Base-by-base conservation (phyloP, 2,113 vertebrate species). In the Mustela lutreola region DNA sequence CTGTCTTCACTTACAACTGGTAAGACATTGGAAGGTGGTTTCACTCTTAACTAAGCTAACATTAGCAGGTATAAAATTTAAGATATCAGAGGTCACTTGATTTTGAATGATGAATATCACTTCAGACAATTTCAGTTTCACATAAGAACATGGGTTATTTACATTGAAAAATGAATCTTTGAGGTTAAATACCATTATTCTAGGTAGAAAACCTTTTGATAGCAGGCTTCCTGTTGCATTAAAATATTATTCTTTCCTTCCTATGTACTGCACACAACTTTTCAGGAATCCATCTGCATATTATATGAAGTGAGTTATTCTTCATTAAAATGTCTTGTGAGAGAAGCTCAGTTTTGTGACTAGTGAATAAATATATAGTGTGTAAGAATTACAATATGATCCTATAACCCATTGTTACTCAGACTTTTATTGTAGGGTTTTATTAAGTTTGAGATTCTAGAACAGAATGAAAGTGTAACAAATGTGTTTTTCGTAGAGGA, bases 91-190 rank as follows among this genome's bases (percentile, higher is more conserved):
- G 6, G 7, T 63, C 48, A 63, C 78, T 96, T 92, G 9, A 53
- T 89, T 88, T 95, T 76, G 36, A 92, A 76, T n/a, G 78, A 80
- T 56, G 53, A 56, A 16, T n/a, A 75, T 79, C 24, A 89, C 56
- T 81, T 94, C 94, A 93, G 94, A 33, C 19, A 81, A 95, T 91
- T 93, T 93, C 3, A 95, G 0, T 94, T 95, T 95, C 31, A 93
- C 5, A 22, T 50, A 58, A 63, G 7, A 97, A 16, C 24, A 83
- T 48, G 39, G 4, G 3, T 71, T 91, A 42, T 94, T 97, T 95
- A 90, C 36, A 42, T 21, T 91, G 56, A 87, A 95, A 92, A 94
- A 67, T 94, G 26, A 88, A 87, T 81, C 70, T 92, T 28, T 81
- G 28, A 94, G 56, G 63, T 94, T 91, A 95, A 88, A 65, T 39